phyloP scores from a whole-genome alignment of 2,797 vertebrate genomes.

The Perodicticus potto region DNA sequence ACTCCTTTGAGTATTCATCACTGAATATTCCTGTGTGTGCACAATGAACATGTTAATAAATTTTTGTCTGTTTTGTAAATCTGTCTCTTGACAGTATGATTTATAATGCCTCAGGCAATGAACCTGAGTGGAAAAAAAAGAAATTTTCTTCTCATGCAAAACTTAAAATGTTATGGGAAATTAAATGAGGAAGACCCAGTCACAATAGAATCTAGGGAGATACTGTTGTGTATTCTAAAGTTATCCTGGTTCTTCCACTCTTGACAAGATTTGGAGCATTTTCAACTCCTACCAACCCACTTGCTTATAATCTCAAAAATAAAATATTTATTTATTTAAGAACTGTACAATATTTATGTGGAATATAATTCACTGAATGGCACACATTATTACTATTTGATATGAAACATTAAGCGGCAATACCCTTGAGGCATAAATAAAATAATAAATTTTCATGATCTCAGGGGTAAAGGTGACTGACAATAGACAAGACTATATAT shows the following conservation, averaged over 20 bases:
- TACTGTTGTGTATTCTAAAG: neutral
- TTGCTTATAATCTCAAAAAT: slow-evolving; percentile 22
- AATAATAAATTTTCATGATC: neutral
- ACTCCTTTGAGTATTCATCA: neutral
- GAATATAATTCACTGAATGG: neutral
- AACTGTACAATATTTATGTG: neutral
- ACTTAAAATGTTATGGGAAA: neutral
- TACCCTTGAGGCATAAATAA: neutral
- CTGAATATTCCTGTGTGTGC: neutral
- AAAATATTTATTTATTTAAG: neutral
- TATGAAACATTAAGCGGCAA: neutral
- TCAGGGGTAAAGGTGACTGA: neutral
- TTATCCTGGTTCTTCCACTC: neutral
- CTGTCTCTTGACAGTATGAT: neutral
- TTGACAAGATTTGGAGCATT: neutral
- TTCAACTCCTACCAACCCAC: neutral
- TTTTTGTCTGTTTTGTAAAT: neutral
- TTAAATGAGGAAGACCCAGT: neutral
- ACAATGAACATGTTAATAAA: neutral
- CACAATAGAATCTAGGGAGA: neutral
- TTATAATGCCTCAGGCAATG: neutral
- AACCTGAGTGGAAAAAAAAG: neutral
- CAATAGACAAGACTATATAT: neutral
- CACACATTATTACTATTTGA: neutral
- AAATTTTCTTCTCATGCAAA: neutral